Conservation (phyloP, 2,797 vertebrate species). For the Scolopax bukidnonensis region DNA sequence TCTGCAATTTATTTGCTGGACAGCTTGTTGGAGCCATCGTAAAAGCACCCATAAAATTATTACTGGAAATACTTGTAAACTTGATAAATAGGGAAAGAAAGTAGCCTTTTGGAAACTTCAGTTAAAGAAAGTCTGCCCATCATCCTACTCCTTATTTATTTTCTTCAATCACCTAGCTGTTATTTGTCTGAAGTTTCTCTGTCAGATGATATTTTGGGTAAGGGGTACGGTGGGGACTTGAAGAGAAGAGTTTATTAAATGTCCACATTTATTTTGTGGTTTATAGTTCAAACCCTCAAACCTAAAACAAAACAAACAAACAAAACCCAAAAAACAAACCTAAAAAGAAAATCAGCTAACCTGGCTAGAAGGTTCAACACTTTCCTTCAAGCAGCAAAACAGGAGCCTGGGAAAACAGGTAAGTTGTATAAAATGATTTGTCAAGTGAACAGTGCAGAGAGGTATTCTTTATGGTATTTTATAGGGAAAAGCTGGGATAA, state of each 20-base stretch:
- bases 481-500: not conserved
- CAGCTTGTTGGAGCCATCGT: not conserved
- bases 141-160: not conserved
- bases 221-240: not conserved
- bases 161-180: not conserved
- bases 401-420: not conserved
- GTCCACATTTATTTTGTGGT: not conserved
- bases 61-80: not conserved
- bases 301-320: not conserved
- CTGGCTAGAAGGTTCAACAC: not conserved
- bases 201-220: not conserved
- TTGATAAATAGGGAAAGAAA: not conserved
- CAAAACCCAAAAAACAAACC: not conserved
- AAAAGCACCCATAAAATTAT: not conserved
- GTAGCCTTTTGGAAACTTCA: not conserved
- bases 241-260: not conserved
- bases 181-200: not conserved
- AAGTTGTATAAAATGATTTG: not conserved
- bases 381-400: not conserved
- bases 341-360: fast-evolving
- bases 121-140: not conserved
- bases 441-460: not conserved
- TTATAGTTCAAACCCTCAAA: not conserved
- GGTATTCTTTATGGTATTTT: not conserved
- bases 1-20: not conserved